Conservation (phyloP, 2,888 invertebrate species). For the Scaptomyza parva region DNA sequence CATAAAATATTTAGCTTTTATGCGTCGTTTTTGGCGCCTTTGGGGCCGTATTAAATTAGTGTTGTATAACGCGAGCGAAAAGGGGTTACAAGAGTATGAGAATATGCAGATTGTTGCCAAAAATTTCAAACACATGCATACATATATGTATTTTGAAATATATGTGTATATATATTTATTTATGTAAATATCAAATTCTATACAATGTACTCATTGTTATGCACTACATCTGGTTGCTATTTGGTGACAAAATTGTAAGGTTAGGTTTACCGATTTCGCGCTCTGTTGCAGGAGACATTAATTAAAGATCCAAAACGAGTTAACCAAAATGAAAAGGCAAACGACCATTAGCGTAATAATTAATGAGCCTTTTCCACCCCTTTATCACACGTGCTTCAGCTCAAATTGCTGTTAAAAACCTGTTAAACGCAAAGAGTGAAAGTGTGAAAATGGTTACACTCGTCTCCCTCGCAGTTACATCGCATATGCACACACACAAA, state of each 20-base stretch:
- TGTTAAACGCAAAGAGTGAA: conserved; percentile 75
- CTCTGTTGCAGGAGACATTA: conserved; percentile 6
- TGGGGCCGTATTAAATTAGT: conserved; percentile 72
- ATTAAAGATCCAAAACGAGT: conserved; percentile 13
- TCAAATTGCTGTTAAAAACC: conserved; percentile 68
- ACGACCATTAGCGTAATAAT: conserved; percentile 33
- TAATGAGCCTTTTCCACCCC: conserved; percentile 45
- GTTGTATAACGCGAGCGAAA: conserved; percentile 60
- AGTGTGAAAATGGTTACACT: conserved; percentile 69
- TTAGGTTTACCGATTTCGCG: conserved; percentile 24
- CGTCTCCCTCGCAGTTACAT: conserved; percentile 2
- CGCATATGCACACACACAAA: conserved; percentile 20
- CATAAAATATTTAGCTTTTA: conserved; percentile 74
- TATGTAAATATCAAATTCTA: neutral
- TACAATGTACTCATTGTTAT: conserved; percentile 10
- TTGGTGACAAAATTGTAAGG: conserved; percentile 30
- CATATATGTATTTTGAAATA: conserved; percentile 7
- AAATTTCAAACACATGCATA: conserved; percentile 30
- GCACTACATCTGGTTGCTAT: conserved; percentile 9
- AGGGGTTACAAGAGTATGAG: conserved; percentile 27
- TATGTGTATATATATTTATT: conserved; percentile 1
- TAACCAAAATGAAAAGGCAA: conserved; percentile 10
- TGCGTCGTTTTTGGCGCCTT: conserved; percentile 64
- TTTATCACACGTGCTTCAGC: conserved; percentile 42
- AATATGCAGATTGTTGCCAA: conserved; percentile 52